Evolutionary conservation across 2,113 vertebrate species (phyloP), one percentile per base, ranked within the genome.

Genomic region (Laterallus jamaicensis): DNA sequence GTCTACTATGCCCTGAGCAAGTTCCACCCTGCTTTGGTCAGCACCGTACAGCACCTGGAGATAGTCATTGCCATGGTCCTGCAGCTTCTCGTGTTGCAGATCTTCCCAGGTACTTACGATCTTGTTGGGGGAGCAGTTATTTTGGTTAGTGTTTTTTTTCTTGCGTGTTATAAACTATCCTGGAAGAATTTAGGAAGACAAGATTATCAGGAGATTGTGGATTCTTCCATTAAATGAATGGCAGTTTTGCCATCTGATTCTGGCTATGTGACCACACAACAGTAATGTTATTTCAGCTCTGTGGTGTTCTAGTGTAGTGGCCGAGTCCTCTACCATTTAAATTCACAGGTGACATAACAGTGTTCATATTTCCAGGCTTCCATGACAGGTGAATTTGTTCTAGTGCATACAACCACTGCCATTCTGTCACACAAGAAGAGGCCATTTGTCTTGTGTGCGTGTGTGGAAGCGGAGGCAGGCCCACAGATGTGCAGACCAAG

Each of bases 11-110:
- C 99, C 90, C 98, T 99, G 70, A 99, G 99, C 98, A 99, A 98
- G 97, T 99, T 99, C 94, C 99, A 99, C 92, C 99, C 99, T 0
- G 99, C 99, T 63, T 97, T 99, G 98, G 99, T 99, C 88, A 99
- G 99, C 98, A 99, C 99, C 2, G 99, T 99, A 31, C 99, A 99
- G 96, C 99, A 99, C 95, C 97, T 99, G 69, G 99, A 99, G 97
- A 99, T 99, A 39, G 99, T 99, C 71, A 98, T 99, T 2, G 98
- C 99, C 86, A 99, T 99, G 99, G 96, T 99, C 84, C 98, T 99
- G 67, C 99, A 99, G 97, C 99, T 99, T n/a, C 94, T 99, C 0
- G 99, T 99, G 80, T 95, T 99, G 96, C 98, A 58, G 44, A 99
- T 99, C 98, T 98, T 99, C 95, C 99, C 99, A 4, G 98, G 99